A percentile compares a stretch with the other conserved stretches of the same genome.
Evolutionary conservation across 2,797 vertebrate genomes (phyloP).

Genomic region (Pogonophryne albipinna): DNA sequence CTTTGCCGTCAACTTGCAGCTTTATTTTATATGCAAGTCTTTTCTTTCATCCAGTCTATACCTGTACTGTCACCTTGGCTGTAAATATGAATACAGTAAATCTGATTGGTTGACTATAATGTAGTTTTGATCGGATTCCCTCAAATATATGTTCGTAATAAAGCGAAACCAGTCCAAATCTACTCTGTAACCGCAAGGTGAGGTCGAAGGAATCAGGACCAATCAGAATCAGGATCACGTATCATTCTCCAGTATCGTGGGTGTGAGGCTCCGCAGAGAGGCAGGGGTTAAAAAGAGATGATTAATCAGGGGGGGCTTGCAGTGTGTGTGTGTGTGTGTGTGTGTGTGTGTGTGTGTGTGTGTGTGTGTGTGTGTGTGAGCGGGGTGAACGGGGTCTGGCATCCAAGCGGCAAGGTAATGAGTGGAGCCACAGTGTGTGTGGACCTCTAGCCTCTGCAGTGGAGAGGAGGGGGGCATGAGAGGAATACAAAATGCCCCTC

Average conservation of each 20-base stretch:
- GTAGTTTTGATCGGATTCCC: constrained; percentile 19
- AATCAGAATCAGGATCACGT: constrained; percentile 67
- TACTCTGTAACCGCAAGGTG: constrained; percentile 1
- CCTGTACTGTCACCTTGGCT: too few relatives aligned
- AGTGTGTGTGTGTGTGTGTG: constrained; percentile 14
- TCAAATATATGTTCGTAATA: neutral
- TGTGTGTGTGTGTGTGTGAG: constrained; percentile 34
- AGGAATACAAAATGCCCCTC: constrained; percentile 70
- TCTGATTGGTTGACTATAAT: constrained; percentile 14
- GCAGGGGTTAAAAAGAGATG: constrained; percentile 64
- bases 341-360: constrained; percentile 31
- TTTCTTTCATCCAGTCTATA: too few relatives aligned
- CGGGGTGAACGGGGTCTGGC: constrained; percentile 70
- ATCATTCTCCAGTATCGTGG: constrained; percentile 38
- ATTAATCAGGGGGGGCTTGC: constrained; percentile 58
- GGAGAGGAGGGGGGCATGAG: constrained; percentile 65
- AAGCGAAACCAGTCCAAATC: neutral
- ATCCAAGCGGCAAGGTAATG: constrained; percentile 73
- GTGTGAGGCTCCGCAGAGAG: neutral
- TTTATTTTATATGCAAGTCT: too few relatives aligned
- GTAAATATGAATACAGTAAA: too few relatives aligned
- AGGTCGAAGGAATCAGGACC: constrained; percentile 44
- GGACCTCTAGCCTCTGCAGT: constrained; percentile 77
- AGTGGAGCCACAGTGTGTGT: constrained; percentile 73
- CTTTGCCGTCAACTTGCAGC: too few relatives aligned